These are phyloP conservation scores for Anhinga rufa DNA, from an alignment of 2,113 vertebrate species.

Conservation along the genomic window DNA sequence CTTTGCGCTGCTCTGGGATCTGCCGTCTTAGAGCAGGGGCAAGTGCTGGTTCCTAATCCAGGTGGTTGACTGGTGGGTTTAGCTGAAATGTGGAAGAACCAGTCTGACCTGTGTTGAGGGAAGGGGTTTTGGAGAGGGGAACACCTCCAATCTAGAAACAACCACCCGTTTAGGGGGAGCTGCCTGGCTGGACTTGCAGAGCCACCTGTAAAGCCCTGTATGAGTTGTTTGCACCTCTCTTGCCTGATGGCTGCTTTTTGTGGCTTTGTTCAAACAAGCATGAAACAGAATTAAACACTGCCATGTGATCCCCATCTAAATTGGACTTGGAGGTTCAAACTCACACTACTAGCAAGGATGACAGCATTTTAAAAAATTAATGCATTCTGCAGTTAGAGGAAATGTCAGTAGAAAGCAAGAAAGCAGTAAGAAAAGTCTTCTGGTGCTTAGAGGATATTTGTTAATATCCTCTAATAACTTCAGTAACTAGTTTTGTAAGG, in stretches of 20 bases:
- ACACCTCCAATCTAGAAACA: not conserved
- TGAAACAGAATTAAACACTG: not conserved
- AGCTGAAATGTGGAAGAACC: not conserved
- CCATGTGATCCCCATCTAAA: not conserved
- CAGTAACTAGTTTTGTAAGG: not conserved
- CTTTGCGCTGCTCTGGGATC: not conserved
- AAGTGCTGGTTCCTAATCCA: not conserved
- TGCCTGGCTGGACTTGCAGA: not conserved
- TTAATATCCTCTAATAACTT: not conserved
- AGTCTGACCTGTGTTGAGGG: not conserved
- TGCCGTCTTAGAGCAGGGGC: not conserved
- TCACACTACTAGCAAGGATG: not conserved
- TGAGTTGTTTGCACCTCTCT: not conserved
- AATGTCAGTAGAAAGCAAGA: not conserved
- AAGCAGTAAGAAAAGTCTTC: not conserved
- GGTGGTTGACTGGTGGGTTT: not conserved
- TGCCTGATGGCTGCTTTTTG: not conserved
- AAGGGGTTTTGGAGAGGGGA: not conserved
- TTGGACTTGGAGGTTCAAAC: not conserved
- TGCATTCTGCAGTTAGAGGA: not conserved
- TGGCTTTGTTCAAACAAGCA: not conserved
- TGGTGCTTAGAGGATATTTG: not conserved
- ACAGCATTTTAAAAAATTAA: not conserved
- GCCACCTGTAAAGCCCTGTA: not conserved
- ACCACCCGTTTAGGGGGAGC: not conserved